Evolutionary conservation across 1,140 invertebrate genomes (phyloP), one percentile per base, ranked within the genome.

Genomic region (Archegozetes longisetosus): DNA sequence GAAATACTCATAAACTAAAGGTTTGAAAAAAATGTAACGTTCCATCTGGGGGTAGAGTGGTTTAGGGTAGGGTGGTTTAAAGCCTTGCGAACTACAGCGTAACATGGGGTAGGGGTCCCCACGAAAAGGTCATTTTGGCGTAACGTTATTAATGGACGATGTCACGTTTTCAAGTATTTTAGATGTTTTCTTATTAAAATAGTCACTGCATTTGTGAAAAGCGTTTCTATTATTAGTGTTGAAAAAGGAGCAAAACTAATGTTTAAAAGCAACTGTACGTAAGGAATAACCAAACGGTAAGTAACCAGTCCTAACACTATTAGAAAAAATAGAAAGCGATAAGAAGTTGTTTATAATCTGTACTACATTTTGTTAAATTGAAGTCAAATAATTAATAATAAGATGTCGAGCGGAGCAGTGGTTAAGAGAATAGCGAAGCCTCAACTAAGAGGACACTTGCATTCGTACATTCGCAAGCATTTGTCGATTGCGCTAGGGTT

Each of bases 361-460:
- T 40, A 40, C 17, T 40, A 40, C 6, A 40, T 40, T 40, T 9
- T 40, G 32, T 9, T 40, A 9, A 40, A 40, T 9, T 40, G 6
- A 40, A 40, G 17, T 40, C 32, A 6, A 40, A 40, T 40, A 40
- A 40, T 40, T 40, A 40, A 9, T 40, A 9, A 9, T 17, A 40
- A 51, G 6, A 25, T n/a, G 13, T 51, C 50, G 6, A 12, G 4
- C 20, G 20, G 4, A 6, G 20, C 50, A 4, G 6, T 20, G 20
- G 4, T n/a, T 13, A 20, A 12, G 4, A 20, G 20, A 22, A 4
- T 65, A 6, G 32, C 61, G 1, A 77, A 76, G 66, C 78, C 78
- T 2, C 68, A 75, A 65, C 71, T 83, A 70, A 69, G 79, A 40
- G 77, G 79, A 0, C 72, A 82, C n/a, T 71, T 81, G 13, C 70